Evolutionary conservation across 2,113 vertebrate genomes (phyloP).

Genomic region (Nothoprocta pentlandii): DNA sequence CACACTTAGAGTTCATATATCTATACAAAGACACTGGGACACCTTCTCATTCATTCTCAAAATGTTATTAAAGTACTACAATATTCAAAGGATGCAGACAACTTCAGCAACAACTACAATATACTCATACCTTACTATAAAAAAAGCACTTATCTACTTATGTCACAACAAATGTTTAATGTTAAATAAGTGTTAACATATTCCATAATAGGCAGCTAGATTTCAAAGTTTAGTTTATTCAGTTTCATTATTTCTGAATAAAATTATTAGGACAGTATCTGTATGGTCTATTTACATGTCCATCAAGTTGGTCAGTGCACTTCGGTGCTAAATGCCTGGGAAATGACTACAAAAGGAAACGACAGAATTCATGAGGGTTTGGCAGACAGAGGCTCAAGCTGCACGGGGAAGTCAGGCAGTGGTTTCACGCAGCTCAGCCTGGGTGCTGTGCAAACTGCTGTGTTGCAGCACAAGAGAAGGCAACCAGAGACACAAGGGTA

Average conservation of each 20-base stretch:
- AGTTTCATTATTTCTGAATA: not conserved
- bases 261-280: not conserved
- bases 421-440: rapidly evolving
- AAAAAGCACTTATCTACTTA: not conserved
- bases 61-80: not conserved
- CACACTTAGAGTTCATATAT: not conserved
- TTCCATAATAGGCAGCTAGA: not conserved
- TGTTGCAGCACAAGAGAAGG: not conserved
- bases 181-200: not conserved
- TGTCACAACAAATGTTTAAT: not conserved
- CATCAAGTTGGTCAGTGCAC: not conserved
- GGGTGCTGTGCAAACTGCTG: rapidly evolving
- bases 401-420: not conserved
- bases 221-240: not conserved
- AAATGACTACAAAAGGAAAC: not conserved
- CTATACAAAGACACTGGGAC: not conserved
- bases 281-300: not conserved
- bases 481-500: not conserved
- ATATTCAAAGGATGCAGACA: not conserved
- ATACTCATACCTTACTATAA: not conserved
- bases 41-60: not conserved
- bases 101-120: not conserved
- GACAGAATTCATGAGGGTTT: not conserved
- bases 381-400: not conserved
- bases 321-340: not conserved